A percentile compares a stretch with the other conserved stretches of the same genome.
These are phyloP conservation scores for Telmatochromis brichardi DNA, from an alignment of 2,113 vertebrate species.

Conservation along the genomic window DNA sequence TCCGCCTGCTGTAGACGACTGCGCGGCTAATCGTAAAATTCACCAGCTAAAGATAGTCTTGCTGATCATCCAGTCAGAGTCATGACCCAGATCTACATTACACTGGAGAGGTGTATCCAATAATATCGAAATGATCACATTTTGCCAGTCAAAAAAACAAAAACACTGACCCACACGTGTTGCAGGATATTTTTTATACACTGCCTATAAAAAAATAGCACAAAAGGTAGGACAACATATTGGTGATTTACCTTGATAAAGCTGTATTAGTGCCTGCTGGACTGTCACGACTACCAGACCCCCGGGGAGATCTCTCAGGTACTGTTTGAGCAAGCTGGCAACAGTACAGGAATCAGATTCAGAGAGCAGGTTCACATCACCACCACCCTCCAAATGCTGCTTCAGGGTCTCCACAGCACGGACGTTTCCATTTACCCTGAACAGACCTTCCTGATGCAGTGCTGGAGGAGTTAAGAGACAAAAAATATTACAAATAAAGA, in stretches of 20 bases:
- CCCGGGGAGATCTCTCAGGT: constrained; percentile 83
- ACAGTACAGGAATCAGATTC: constrained; percentile 77
- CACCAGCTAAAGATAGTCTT: background rate
- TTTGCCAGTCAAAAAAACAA: background rate
- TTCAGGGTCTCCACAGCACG: constrained; percentile 80
- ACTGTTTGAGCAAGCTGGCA: constrained; percentile 87
- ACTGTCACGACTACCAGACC: constrained; percentile 74
- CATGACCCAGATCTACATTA: background rate
- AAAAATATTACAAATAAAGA: background rate
- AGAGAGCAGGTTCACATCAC: constrained; percentile 67
- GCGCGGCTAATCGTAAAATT: background rate
- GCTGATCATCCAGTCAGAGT: background rate
- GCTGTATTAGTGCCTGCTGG: constrained; percentile 74
- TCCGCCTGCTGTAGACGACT: background rate
- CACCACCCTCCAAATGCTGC: constrained; percentile 73
- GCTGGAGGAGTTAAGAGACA: constrained; percentile 62
- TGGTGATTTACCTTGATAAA: constrained; percentile 74
- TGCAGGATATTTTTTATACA: background rate
- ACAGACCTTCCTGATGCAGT: constrained; percentile 86
- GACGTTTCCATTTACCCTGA: constrained; percentile 84
- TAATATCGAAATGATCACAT: background rate
- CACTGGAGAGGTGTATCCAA: background rate
- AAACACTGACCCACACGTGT: background rate
- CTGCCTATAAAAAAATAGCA: background rate
- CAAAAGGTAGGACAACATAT: background rate